A percentile compares a stretch with the other conserved stretches of the same genome.
Evolutionary conservation across 2,888 invertebrate genomes (phyloP).

Genomic region (Acrobasis suavella): DNA sequence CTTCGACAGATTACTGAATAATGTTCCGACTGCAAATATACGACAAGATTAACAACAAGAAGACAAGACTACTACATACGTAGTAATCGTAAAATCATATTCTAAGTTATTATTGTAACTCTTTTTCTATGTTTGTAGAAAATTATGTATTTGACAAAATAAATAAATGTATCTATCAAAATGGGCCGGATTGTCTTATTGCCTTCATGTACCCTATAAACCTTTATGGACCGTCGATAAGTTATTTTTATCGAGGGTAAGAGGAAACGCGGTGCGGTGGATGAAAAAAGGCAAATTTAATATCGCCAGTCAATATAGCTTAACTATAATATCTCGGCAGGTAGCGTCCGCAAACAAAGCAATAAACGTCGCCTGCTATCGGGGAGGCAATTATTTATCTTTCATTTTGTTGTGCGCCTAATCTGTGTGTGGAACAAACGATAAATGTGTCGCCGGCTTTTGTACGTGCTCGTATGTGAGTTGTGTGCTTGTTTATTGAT

Average conservation of each 20-base stretch:
- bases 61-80: no score
- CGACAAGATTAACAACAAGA: no score
- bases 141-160: background rate
- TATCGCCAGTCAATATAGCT: constrained; percentile 22
- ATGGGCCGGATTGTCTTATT: constrained; percentile 22
- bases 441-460: background rate
- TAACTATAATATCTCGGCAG: constrained; percentile 17
- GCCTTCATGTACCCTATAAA: constrained; percentile 23
- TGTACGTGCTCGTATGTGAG: background rate
- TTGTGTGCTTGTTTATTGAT: background rate
- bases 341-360: constrained; percentile 18
- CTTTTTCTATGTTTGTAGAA: no score
- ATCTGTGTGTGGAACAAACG: constrained; percentile 6
- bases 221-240: constrained; percentile 24
- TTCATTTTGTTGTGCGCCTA: constrained; percentile 6
- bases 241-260: constrained; percentile 24
- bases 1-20: no score
- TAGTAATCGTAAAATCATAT: no score
- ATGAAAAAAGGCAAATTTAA: constrained; percentile 24
- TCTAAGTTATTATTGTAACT: no score
- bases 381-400: constrained; percentile 13
- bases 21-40: no score
- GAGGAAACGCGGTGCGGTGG: constrained; percentile 20
- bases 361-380: constrained; percentile 16
- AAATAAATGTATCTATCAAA: constrained; percentile 10